Percentiles rank a stretch among this genome's conserved stretches.
Evolutionary conservation across 2,888 invertebrate genomes (phyloP).

Genomic region (Lagria hirta): DNA sequence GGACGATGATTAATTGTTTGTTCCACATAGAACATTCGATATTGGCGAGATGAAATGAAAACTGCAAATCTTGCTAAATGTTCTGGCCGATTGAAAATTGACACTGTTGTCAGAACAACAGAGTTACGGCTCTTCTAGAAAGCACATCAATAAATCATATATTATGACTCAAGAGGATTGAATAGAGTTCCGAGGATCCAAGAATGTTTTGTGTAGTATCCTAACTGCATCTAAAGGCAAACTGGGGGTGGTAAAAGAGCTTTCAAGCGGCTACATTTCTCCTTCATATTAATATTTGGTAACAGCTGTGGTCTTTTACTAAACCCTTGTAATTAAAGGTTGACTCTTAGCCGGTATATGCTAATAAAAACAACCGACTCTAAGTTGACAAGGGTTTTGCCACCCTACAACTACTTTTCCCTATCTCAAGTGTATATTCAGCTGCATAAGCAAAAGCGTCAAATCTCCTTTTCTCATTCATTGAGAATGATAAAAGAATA

Average conservation of each 20-base stretch:
- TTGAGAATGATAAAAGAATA: conserved; percentile 3
- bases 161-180: too few species aligned
- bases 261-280: too few species aligned
- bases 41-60: too few species aligned
- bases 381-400: conserved; percentile 33
- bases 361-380: conserved; percentile 34
- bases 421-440: conserved; percentile 12
- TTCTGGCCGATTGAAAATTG: too few species aligned
- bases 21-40: too few species aligned
- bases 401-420: conserved; percentile 27
- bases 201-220: conserved; percentile 17
- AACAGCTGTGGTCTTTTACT: conserved; percentile 34
- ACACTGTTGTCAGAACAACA: too few species aligned
- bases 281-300: conserved; percentile 36
- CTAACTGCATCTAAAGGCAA: conserved; percentile 18
- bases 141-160: too few species aligned
- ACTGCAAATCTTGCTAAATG: too few species aligned
- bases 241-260: too few species aligned
- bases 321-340: conserved; percentile 36
- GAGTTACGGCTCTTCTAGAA: too few species aligned
- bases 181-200: conserved; percentile 12
- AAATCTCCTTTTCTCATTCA: too few species aligned
- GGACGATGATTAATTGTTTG: too few species aligned
- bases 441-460: conserved; percentile 10
- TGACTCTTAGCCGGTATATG: conserved; percentile 30